Conservation (phyloP, 2,113 vertebrate genomes). For the Engystomops pustulosus region DNA sequence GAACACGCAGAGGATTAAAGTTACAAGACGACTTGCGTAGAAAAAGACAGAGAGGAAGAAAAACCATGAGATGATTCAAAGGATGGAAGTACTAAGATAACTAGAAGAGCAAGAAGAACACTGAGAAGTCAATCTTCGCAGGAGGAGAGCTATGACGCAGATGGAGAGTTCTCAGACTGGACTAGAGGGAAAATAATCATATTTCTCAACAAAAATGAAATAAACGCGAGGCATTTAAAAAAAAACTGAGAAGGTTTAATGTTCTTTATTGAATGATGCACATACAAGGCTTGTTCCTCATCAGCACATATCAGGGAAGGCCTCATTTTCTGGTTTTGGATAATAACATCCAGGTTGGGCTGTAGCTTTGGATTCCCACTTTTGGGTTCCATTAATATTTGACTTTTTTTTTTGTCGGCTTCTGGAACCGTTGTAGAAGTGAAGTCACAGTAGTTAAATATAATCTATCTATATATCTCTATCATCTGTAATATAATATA, state of each 20-base stretch:
- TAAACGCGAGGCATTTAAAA: background rate
- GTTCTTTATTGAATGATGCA: slow-evolving; percentile 49
- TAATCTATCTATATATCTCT: slow-evolving; percentile 9
- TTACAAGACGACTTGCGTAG: background rate
- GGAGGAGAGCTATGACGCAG: background rate
- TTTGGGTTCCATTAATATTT: background rate
- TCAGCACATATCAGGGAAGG: background rate
- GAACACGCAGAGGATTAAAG: background rate
- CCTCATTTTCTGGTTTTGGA: background rate
- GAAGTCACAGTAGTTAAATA: background rate
- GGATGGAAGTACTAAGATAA: background rate
- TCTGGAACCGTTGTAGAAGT: background rate
- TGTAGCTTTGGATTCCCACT: background rate
- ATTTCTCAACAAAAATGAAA: too few relatives aligned
- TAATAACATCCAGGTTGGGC: too few relatives aligned
- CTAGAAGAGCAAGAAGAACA: background rate
- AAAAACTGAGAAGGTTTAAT: slow-evolving; percentile 18
- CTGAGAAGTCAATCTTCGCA: too few relatives aligned
- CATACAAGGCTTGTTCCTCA: slow-evolving; percentile 43
- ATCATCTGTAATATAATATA: slow-evolving; percentile 1
- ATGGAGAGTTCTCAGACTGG: too few relatives aligned
- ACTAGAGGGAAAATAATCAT: too few relatives aligned
- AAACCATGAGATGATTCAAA: too few relatives aligned
- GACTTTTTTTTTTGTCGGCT: too few relatives aligned
- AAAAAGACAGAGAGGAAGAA: background rate